Conservation (phyloP, 2,797 vertebrate species). For the Molossus alvarezi region DNA sequence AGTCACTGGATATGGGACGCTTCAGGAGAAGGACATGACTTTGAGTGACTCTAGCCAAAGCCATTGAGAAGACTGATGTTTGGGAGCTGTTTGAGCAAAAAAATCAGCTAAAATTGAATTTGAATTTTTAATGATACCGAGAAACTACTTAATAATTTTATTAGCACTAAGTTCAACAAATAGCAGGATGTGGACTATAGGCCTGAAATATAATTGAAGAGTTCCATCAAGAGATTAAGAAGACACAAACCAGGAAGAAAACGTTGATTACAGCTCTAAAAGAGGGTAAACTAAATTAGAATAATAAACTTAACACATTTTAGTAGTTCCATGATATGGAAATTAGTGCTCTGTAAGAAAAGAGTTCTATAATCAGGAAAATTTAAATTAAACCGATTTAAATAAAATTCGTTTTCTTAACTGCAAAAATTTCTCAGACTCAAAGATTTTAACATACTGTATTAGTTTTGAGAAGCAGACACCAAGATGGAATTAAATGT, state of each 20-base stretch:
- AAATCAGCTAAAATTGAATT: slow-evolving; percentile 31
- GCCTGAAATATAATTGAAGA: not conserved
- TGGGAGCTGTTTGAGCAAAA: not conserved
- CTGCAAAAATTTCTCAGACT: not conserved
- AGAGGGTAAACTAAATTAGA: slow-evolving; percentile 12
- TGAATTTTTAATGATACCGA: slow-evolving; percentile 36
- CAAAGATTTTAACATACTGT: not conserved
- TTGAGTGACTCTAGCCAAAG: not conserved
- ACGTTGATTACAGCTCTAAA: not conserved
- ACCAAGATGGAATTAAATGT: not conserved
- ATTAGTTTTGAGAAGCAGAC: not conserved
- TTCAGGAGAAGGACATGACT: not conserved
- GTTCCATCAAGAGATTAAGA: slow-evolving; percentile 1
- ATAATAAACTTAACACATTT: not conserved
- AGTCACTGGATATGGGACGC: not conserved
- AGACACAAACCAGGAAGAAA: not conserved
- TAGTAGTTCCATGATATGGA: not conserved
- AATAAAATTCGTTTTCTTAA: slow-evolving; percentile 21
- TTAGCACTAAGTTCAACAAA: not conserved
- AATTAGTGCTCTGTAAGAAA: slow-evolving; percentile 14
- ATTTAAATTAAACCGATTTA: not conserved
- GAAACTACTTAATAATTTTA: slow-evolving; percentile 23
- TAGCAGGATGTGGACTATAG: not conserved
- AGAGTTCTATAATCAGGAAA: not conserved
- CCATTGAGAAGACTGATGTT: not conserved